A percentile compares a stretch with the other conserved stretches of the same genome.
Evolutionary conservation across 1,140 invertebrate genomes (phyloP).

Genomic region (Drosophila burlai): DNA sequence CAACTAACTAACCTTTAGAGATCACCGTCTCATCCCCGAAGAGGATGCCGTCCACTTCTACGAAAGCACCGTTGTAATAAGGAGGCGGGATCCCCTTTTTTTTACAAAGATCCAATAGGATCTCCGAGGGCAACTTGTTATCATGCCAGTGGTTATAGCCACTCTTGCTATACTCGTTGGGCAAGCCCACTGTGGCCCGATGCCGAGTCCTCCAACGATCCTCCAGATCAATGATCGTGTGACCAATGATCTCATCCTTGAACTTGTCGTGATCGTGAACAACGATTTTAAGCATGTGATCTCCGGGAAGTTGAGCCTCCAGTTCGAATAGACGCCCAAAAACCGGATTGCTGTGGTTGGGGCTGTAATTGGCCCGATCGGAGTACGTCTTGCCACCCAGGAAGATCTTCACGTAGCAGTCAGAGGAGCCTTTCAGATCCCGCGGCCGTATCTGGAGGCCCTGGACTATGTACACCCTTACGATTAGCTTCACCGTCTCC

Average conservation of each 20-base stretch:
- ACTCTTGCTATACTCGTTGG: constrained; percentile 88
- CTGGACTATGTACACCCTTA: constrained; percentile 92
- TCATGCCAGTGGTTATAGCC: constrained; percentile 94
- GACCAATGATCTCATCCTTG: constrained; percentile 93
- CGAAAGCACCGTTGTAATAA: constrained; percentile 71
- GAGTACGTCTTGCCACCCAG: constrained; percentile 89
- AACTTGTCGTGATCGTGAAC: constrained; percentile 92
- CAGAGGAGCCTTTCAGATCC: constrained; percentile 91
- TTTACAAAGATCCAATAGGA: constrained; percentile 90
- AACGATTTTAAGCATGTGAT: constrained; percentile 90
- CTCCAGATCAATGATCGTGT: constrained; percentile 94
- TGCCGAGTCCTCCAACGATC: constrained; percentile 93
- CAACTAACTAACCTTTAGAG: constrained; percentile 27
- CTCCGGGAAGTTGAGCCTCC: constrained; percentile 80
- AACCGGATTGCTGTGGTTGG: constrained; percentile 93
- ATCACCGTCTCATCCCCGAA: constrained; percentile 75
- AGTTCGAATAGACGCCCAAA: constrained; percentile 89
- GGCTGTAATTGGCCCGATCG: constrained; percentile 91
- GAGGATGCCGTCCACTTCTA: constrained; percentile 71
- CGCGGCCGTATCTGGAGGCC: constrained; percentile 90
- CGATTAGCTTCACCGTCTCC: constrained; percentile 88
- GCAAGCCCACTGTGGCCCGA: constrained; percentile 91
- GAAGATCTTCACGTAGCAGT: constrained; percentile 91
- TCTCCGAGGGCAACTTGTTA: constrained; percentile 89
- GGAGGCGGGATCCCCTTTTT: constrained; percentile 88